Evolutionary conservation across 1,140 invertebrate species (phyloP).

Genomic region (Tetragonula clypearis): DNA sequence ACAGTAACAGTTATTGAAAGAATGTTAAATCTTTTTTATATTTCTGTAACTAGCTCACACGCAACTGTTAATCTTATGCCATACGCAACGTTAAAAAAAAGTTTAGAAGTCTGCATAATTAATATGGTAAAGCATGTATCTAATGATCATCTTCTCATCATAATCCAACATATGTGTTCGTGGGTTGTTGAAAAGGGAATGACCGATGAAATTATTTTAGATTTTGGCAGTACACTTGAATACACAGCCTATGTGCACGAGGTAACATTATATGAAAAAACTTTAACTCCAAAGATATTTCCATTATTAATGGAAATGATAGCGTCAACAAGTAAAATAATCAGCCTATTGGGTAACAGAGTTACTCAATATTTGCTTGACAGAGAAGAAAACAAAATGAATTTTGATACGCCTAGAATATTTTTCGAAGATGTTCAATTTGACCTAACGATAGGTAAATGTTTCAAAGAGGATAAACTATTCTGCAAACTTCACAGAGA

Average conservation of each 20-base stretch:
- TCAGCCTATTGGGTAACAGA: conserved; percentile 82
- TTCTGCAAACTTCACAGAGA: conserved; percentile 82
- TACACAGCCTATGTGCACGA: conserved; percentile 80
- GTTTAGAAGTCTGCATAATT: conserved; percentile 79
- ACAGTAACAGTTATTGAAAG: conserved; percentile 75
- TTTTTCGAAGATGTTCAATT: conserved; percentile 81
- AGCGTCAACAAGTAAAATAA: conserved; percentile 75
- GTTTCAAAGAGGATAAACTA: conserved; percentile 77
- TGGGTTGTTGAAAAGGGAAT: conserved; percentile 72
- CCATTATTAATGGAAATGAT: conserved; percentile 81
- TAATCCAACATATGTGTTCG: conserved; percentile 76
- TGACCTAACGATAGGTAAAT: conserved; percentile 74
- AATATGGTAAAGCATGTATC: conserved; percentile 76
- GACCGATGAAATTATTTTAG: conserved; percentile 75
- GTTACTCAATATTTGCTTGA: conserved; percentile 83
- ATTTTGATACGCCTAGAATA: conserved; percentile 81
- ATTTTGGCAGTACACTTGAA: conserved; percentile 81
- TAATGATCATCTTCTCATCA: conserved; percentile 75
- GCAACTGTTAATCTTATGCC: conserved; percentile 9
- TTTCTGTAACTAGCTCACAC: conserved; percentile 72
- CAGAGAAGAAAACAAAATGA: conserved; percentile 78
- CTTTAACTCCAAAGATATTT: conserved; percentile 79
- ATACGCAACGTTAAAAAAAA: conserved; percentile 63
- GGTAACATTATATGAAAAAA: conserved; percentile 74
- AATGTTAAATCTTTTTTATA: conserved; percentile 80